Evolutionary conservation across 2,113 vertebrate genomes (phyloP).

Genomic region (Chiloscyllium plagiosum): DNA sequence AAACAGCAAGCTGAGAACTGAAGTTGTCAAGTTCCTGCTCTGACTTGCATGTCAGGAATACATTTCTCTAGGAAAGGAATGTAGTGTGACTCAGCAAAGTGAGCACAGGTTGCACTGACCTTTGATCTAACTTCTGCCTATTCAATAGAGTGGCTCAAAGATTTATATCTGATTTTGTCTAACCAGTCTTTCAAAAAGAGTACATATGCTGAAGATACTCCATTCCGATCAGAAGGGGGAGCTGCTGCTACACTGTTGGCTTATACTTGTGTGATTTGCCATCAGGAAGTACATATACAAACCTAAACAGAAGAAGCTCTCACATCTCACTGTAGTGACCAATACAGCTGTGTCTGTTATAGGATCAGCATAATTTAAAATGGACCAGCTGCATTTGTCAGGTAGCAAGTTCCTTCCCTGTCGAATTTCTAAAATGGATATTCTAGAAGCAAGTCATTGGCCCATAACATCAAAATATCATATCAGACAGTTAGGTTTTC

Average conservation of each 20-base stretch:
- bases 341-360: background rate
- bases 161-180: background rate
- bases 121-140: background rate
- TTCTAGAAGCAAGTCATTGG: background rate
- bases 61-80: background rate
- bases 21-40: too few relatives aligned
- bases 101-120: background rate
- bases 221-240: background rate
- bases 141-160: background rate
- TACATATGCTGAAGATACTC: background rate
- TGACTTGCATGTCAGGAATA: too few relatives aligned
- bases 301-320: background rate
- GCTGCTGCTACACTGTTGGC: background rate
- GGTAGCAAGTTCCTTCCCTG: background rate
- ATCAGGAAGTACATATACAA: background rate
- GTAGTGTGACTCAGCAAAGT: background rate
- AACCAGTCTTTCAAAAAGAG: background rate
- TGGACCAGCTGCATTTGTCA: background rate
- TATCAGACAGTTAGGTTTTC: background rate
- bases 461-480: background rate
- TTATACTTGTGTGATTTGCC: background rate
- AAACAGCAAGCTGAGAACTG: too few relatives aligned
- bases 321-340: background rate
- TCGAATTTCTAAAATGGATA: background rate
- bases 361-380: background rate